Percentiles rank a stretch among this genome's conserved stretches.
Evolutionary conservation across 2,113 vertebrate species (phyloP).

Genomic region (Eidolon helvum): DNA sequence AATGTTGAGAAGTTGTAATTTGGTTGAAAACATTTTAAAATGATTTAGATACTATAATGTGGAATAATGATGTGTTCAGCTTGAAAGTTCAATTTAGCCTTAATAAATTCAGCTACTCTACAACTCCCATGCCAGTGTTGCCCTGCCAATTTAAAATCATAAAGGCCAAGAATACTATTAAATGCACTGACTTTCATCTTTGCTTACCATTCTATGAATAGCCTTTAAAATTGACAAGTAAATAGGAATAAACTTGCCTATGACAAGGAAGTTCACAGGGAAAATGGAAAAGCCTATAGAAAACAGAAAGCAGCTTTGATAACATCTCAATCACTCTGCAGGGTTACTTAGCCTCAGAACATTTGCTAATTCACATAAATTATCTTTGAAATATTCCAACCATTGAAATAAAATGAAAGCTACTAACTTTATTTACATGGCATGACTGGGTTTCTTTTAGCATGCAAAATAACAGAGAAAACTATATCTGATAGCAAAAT

Average conservation of each 20-base stretch:
- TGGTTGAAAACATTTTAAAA: slow-evolving; percentile 12
- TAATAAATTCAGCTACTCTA: slow-evolving; percentile 11
- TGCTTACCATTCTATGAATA: slow-evolving; percentile 33
- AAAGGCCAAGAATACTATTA: slow-evolving; percentile 35
- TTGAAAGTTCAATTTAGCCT: slow-evolving; percentile 15
- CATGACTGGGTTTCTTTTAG: neutral
- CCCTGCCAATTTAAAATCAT: slow-evolving; percentile 37
- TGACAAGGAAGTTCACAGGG: slow-evolving; percentile 15
- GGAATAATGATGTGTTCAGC: neutral
- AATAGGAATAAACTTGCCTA: slow-evolving; percentile 22
- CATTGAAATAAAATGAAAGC: slow-evolving; percentile 58
- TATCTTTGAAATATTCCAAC: slow-evolving; percentile 56
- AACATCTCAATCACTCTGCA: slow-evolving; percentile 40
- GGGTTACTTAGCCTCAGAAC: neutral
- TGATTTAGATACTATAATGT: neutral
- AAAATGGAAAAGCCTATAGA: slow-evolving; percentile 32
- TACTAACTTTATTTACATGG: slow-evolving; percentile 33
- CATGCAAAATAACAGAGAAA: neutral
- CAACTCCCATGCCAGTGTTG: neutral
- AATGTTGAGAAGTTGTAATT: neutral
- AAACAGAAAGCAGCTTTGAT: slow-evolving; percentile 48
- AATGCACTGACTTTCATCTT: slow-evolving; percentile 57
- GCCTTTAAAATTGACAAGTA: slow-evolving; percentile 59
- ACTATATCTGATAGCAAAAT: neutral
- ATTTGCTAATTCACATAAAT: slow-evolving; percentile 50